These are phyloP conservation scores for Todiramphus saurophagus DNA, from an alignment of 2,113 vertebrate species.

Conservation along the genomic window DNA sequence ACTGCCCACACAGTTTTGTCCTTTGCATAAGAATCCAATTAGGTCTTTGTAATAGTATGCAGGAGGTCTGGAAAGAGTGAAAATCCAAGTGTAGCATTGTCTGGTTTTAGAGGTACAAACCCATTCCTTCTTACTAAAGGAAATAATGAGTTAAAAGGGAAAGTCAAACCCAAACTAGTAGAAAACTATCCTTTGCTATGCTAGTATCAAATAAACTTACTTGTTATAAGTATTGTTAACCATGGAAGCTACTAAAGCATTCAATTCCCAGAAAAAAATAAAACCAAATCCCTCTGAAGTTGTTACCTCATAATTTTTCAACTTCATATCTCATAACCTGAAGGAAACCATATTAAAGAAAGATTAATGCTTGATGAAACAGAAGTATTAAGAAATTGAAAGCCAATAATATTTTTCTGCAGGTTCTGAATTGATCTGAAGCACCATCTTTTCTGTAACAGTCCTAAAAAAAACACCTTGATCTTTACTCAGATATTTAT, in stretches of 20 bases:
- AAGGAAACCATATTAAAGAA: background rate
- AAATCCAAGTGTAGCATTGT: background rate
- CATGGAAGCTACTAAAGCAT: background rate
- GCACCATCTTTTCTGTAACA: background rate
- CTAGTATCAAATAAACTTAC: background rate
- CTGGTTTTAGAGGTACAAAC: background rate
- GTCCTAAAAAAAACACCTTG: no score
- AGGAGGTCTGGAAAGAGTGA: background rate
- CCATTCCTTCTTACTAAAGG: background rate
- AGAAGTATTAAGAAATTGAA: background rate
- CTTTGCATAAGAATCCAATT: background rate
- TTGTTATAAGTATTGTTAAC: no score
- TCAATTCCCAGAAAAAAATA: background rate
- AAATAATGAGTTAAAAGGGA: background rate
- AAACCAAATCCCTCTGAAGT: rapidly evolving
- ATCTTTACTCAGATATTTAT: background rate
- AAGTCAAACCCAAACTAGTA: background rate
- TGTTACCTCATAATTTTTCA: background rate
- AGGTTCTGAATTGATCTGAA: background rate
- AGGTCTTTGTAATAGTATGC: background rate
- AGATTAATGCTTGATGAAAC: background rate
- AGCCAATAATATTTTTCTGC: background rate
- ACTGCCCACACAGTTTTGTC: background rate
- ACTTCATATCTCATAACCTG: background rate
- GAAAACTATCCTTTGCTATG: background rate